These are phyloP conservation scores for Lampris megalopsis DNA, from an alignment of 2,113 vertebrate species.

Conservation along the genomic window DNA sequence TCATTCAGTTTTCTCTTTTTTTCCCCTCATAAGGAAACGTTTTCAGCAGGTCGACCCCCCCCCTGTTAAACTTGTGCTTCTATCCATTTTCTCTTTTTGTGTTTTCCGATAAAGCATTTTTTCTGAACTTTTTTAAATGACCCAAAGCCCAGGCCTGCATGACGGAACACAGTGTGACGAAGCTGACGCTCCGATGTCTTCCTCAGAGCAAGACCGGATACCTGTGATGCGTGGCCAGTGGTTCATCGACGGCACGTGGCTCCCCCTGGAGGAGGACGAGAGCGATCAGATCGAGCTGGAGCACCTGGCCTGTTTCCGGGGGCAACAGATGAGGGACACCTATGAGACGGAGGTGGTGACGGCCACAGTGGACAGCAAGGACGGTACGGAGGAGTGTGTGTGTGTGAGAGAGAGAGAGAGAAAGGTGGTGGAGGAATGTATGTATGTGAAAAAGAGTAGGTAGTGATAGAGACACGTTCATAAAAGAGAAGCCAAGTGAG, in stretches of 20 bases:
- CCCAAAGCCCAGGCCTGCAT: too few relatives aligned
- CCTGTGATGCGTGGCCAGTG: slow-evolving; percentile 98
- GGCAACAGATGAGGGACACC: slow-evolving; percentile 91
- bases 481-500: too few relatives aligned
- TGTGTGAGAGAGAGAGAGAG: not conserved
- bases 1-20: not conserved
- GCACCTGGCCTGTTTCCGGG: slow-evolving; percentile 89
- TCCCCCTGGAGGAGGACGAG: slow-evolving; percentile 95
- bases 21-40: not conserved
- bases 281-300: slow-evolving; percentile 94
- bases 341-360: slow-evolving; percentile 89
- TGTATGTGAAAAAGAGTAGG: too few relatives aligned
- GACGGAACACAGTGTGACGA: not conserved
- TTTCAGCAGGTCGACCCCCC: too few relatives aligned
- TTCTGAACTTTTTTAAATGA: too few relatives aligned
- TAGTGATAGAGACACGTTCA: not conserved
- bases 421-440: not conserved
- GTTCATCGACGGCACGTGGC: slow-evolving; percentile 97
- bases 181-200: not conserved
- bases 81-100: too few relatives aligned
- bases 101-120: too few relatives aligned
- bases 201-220: slow-evolving; percentile 91
- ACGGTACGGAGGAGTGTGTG: slow-evolving; percentile 82
- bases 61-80: too few relatives aligned
- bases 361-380: slow-evolving; percentile 90